Evolutionary conservation across 2,797 vertebrate species (phyloP).

Genomic region (Phoeniculus purpureus): DNA sequence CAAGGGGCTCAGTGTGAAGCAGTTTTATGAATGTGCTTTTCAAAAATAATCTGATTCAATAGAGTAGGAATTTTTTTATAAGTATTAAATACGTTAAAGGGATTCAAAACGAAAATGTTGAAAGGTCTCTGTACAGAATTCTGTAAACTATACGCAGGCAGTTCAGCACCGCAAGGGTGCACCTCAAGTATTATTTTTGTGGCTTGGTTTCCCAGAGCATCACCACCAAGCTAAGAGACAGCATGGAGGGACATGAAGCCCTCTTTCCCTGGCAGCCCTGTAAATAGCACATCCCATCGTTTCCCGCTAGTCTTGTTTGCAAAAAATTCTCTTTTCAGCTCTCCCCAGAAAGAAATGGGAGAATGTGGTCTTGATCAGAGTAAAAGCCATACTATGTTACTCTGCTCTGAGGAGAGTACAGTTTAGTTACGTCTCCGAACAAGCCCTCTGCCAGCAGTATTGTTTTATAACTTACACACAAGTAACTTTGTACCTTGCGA

Average conservation of each 20-base stretch:
- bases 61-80: slow-evolving; percentile 42
- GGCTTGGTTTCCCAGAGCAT: slow-evolving; percentile 53
- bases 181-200: slow-evolving; percentile 59
- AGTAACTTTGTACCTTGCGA: slow-evolving; percentile 53
- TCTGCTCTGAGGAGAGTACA: slow-evolving; percentile 39
- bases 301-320: neutral
- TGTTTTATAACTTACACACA: slow-evolving; percentile 26
- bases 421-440: slow-evolving; percentile 15
- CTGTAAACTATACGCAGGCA: slow-evolving; percentile 57
- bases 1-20: slow-evolving; percentile 42
- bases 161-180: slow-evolving; percentile 37
- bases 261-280: slow-evolving; percentile 11
- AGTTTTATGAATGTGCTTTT: slow-evolving; percentile 70
- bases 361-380: slow-evolving; percentile 43
- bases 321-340: neutral
- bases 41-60: slow-evolving; percentile 29
- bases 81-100: slow-evolving; percentile 73
- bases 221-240: slow-evolving; percentile 17
- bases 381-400: slow-evolving; percentile 62
- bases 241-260: slow-evolving; percentile 32
- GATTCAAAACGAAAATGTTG: slow-evolving; percentile 47
- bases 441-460: slow-evolving; percentile 40
- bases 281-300: slow-evolving; percentile 44
- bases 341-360: neutral
- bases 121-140: slow-evolving; percentile 61